Evolutionary conservation across 2,797 vertebrate species (phyloP).

Genomic region (Trematomus bernacchii): DNA sequence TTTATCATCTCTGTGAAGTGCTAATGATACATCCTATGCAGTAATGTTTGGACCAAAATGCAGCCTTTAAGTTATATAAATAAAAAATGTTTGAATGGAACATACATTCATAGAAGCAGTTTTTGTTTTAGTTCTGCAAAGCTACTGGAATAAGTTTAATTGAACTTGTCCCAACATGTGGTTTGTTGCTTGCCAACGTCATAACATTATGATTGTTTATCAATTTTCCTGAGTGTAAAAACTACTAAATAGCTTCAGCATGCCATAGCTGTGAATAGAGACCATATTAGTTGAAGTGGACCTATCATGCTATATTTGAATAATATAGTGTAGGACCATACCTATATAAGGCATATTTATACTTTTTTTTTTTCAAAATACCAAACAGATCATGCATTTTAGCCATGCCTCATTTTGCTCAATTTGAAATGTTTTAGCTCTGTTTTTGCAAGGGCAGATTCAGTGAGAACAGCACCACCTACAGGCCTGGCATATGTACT

Average conservation of each 20-base stretch:
- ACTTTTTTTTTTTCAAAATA: no score
- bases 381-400: no score
- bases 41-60: background rate
- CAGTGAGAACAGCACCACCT: no score
- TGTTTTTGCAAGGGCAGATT: no score
- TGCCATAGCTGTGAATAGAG: slow-evolving; percentile 60
- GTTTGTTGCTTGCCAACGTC: background rate
- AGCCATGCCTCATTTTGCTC: no score
- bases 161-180: slow-evolving; percentile 49
- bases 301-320: no score
- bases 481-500: no score
- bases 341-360: no score
- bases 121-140: slow-evolving; percentile 14
- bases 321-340: no score
- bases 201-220: slow-evolving; percentile 46
- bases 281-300: slow-evolving; percentile 37
- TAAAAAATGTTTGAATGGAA: background rate
- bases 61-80: slow-evolving; percentile 7
- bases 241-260: slow-evolving; percentile 65
- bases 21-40: slow-evolving; percentile 3
- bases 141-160: background rate
- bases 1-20: slow-evolving; percentile 6
- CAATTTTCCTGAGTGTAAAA: slow-evolving; percentile 63
- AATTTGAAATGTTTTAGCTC: no score
- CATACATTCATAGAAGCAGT: background rate